Percentiles rank a stretch among this genome's conserved stretches.
phyloP scores from a whole-genome alignment of 1,140 invertebrate species.

The Camponotus vicinus region DNA sequence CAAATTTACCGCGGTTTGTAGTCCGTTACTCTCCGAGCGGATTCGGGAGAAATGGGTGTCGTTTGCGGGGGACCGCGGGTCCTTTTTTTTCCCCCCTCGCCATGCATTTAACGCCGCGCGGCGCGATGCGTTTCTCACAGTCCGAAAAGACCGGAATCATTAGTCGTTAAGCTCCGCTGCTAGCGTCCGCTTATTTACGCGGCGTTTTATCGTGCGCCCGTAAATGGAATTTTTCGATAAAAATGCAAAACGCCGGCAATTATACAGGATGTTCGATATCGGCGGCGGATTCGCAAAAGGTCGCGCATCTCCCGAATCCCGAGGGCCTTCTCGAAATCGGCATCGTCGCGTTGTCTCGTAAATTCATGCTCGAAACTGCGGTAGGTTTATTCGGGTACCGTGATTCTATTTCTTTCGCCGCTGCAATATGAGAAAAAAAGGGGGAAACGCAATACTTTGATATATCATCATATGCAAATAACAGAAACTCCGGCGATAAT shows the following conservation, averaged over 20 bases:
- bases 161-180: constrained; percentile 1
- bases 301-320: constrained; percentile 49
- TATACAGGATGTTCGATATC: constrained; percentile 57
- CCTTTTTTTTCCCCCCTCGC: neutral
- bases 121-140: neutral
- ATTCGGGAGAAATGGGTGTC: constrained; percentile 2
- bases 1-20: neutral
- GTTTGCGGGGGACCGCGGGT: constrained; percentile 1
- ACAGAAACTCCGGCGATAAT: constrained; percentile 9
- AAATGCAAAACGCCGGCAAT: constrained; percentile 59
- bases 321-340: constrained; percentile 30
- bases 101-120: neutral
- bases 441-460: neutral
- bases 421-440: constrained; percentile 14
- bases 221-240: constrained; percentile 59
- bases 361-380: constrained; percentile 56
- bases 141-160: constrained; percentile 27
- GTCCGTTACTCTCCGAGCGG: neutral
- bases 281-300: constrained; percentile 25
- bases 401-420: neutral
- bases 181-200: constrained; percentile 32
- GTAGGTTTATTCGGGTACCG: constrained; percentile 45
- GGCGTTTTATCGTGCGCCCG: constrained; percentile 31
- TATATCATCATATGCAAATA: constrained; percentile 35
- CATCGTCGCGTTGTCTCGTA: constrained; percentile 54